Evolutionary conservation across 2,113 vertebrate species (phyloP).

Genomic region (Periophthalmodon schlosseri): DNA sequence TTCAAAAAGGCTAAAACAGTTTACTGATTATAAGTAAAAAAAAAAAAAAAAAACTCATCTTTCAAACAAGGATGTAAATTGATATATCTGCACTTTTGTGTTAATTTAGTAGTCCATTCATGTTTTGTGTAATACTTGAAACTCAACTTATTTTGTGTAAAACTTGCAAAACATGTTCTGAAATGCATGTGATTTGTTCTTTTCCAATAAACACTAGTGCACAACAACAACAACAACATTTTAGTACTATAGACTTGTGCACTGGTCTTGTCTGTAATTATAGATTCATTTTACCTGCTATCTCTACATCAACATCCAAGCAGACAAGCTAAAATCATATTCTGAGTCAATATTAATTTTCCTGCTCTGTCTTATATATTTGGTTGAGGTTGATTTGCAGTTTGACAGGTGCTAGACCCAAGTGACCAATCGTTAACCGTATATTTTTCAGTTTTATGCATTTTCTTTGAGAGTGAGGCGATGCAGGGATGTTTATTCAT

Average conservation of each 20-base stretch:
- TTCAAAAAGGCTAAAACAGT: no score
- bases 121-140: no score
- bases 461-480: constrained; percentile 18
- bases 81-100: no score
- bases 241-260: not conserved
- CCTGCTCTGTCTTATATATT: not conserved
- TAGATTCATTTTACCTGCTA: not conserved
- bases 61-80: not conserved
- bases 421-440: constrained; percentile 44
- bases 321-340: not conserved
- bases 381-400: constrained; percentile 32
- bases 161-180: not conserved
- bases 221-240: not conserved
- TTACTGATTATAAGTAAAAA: no score
- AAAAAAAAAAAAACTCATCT: no score
- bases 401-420: constrained; percentile 33
- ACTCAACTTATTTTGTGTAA: not conserved
- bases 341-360: constrained; percentile 21
- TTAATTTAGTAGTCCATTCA: no score
- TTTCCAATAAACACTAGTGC: not conserved
- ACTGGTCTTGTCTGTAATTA: not conserved
- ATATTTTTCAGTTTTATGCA: constrained; percentile 39
- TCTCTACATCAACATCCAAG: not conserved
- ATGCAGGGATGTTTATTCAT: constrained; percentile 67
- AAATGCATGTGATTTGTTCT: not conserved